Conservation (phyloP, 53 echinoderm and acorn worm genomes). For the Echinometra lucunter region DNA sequence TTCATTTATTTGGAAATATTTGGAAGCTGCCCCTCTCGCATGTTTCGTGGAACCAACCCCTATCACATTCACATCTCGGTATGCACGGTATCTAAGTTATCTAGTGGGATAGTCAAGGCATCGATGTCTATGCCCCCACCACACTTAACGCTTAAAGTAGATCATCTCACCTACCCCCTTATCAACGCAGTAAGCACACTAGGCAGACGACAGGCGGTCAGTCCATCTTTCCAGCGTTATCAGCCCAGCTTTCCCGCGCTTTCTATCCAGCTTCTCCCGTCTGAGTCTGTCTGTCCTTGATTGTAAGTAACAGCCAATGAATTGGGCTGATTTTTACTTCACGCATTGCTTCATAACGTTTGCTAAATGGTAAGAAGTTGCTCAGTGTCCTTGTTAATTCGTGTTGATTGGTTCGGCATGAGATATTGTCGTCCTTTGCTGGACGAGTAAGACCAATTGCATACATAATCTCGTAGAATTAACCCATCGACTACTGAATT, state of each 20-base stretch:
- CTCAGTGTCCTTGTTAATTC: not conserved
- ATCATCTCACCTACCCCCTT: not conserved
- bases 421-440: not conserved
- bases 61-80: not conserved
- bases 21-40: not conserved
- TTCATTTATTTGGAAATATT: too few species aligned
- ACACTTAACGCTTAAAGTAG: not conserved
- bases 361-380: slow-evolving; percentile 7
- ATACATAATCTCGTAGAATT: too few species aligned
- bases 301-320: not conserved
- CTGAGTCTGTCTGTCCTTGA: not conserved
- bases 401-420: not conserved
- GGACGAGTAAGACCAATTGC: not conserved
- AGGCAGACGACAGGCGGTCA: not conserved
- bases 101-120: not conserved
- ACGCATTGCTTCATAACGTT: slow-evolving; percentile 11
- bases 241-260: not conserved
- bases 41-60: not conserved
- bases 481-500: too few species aligned
- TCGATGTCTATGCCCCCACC: not conserved
- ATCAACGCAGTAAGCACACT: not conserved
- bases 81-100: slow-evolving; percentile 23
- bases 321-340: slow-evolving; percentile 3
- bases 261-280: not conserved
- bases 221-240: not conserved